These are phyloP conservation scores for Peromyscus leucopus DNA, from an alignment of 2,113 vertebrate species.

Conservation along the genomic window DNA sequence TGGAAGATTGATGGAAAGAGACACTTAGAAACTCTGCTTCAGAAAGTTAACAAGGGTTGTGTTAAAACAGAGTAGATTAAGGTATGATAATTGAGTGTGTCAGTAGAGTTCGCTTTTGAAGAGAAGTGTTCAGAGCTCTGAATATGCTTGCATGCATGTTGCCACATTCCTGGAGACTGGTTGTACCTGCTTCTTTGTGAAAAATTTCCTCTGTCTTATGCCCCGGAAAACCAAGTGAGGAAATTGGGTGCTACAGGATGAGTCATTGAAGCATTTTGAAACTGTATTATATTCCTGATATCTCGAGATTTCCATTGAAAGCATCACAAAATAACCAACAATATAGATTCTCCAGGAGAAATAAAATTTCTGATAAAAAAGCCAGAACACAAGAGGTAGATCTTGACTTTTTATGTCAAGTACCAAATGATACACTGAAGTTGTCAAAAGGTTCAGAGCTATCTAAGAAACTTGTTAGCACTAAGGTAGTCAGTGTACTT, in stretches of 20 bases:
- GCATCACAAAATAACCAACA: not conserved
- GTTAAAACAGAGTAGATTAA: conserved; percentile 7
- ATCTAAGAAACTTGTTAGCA: not conserved
- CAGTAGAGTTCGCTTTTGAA: not conserved
- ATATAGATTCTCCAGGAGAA: not conserved
- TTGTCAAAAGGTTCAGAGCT: conserved; percentile 8
- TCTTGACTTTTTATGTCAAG: conserved; percentile 1
- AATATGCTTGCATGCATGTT: not conserved
- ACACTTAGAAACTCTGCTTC: not conserved
- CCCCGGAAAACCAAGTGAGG: not conserved
- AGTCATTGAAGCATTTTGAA: not conserved
- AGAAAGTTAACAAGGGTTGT: not conserved
- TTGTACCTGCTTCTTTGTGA: not conserved
- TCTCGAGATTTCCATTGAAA: conserved; percentile 11
- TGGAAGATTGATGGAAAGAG: not conserved
- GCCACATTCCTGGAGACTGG: not conserved
- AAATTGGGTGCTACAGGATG: not conserved
- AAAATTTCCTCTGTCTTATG: not conserved
- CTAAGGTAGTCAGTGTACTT: not conserved
- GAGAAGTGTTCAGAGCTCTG: not conserved
- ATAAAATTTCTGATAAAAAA: conserved; percentile 19
- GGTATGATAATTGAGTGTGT: not conserved
- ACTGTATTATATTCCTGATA: conserved; percentile 1
- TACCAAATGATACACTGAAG: conserved; percentile 61
- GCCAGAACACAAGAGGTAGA: not conserved